Evolutionary conservation across 2,888 invertebrate genomes (phyloP).

Genomic region (Andrena chrysosceles): DNA sequence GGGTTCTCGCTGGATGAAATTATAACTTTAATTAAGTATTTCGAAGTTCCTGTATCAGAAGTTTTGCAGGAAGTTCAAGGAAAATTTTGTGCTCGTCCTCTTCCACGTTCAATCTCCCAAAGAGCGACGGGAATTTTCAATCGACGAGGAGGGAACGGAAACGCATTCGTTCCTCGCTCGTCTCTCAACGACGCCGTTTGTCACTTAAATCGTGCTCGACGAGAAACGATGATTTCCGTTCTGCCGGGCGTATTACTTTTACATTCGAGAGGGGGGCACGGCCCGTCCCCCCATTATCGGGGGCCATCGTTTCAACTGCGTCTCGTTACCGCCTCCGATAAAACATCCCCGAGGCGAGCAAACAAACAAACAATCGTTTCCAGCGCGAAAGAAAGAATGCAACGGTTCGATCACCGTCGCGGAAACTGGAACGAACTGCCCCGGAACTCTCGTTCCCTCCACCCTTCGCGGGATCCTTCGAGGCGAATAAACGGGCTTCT

Average conservation of each 20-base stretch:
- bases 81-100: background rate
- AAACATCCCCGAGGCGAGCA: slow-evolving; percentile 40
- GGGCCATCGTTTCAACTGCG: slow-evolving; percentile 50
- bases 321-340: slow-evolving; percentile 60
- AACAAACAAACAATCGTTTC: slow-evolving; percentile 59
- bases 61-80: too few species aligned
- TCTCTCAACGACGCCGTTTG: slow-evolving; percentile 52
- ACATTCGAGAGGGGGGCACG: slow-evolving; percentile 39
- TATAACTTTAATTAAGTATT: background rate
- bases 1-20: background rate
- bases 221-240: slow-evolving; percentile 57
- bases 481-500: background rate
- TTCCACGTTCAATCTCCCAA: background rate
- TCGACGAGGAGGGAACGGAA: slow-evolving; percentile 34
- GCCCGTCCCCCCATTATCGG: slow-evolving; percentile 38
- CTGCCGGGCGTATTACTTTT: slow-evolving; percentile 52
- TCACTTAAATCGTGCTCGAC: slow-evolving; percentile 52
- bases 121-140: slow-evolving; percentile 39
- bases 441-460: background rate
- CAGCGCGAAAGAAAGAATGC: slow-evolving; percentile 13
- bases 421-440: slow-evolving; percentile 53
- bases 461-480: background rate
- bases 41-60: background rate
- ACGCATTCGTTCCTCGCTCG: slow-evolving; percentile 46
- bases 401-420: slow-evolving; percentile 39